These are phyloP conservation scores for Eristalinus sepulchralis DNA, from an alignment of 2,888 invertebrate species.

Conservation along the genomic window DNA sequence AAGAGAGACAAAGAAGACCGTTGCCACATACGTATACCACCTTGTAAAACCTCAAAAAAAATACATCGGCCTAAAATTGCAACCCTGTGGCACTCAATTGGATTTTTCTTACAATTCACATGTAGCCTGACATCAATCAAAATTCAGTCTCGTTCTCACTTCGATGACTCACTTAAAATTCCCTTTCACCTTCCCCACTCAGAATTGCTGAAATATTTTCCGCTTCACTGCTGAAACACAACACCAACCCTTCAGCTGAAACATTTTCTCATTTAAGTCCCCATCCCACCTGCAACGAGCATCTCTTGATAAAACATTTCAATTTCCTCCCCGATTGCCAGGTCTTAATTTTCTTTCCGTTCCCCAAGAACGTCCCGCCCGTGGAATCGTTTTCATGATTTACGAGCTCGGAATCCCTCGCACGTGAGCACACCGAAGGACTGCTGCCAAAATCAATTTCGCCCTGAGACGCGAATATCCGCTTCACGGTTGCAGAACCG, in stretches of 20 bases:
- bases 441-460: slow-evolving; percentile 7
- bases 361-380: neutral
- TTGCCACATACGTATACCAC: too few relatives aligned
- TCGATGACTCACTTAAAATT: too few relatives aligned
- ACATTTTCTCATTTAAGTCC: neutral
- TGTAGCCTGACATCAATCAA: neutral
- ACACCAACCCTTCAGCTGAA: too few relatives aligned
- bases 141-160: neutral
- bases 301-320: neutral
- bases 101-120: neutral
- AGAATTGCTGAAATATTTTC: too few relatives aligned
- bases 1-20: too few relatives aligned
- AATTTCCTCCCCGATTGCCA: neutral
- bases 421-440: neutral
- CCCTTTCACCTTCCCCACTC: too few relatives aligned
- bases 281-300: neutral
- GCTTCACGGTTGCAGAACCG: neutral
- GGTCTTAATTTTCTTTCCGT: neutral
- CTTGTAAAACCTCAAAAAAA: too few relatives aligned
- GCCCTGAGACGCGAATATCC: neutral
- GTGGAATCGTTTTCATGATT: neutral
- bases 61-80: neutral
- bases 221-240: too few relatives aligned
- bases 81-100: neutral
- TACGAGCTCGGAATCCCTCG: neutral